phyloP scores from a whole-genome alignment of 2,113 vertebrate genomes.

The Ptilorrhoa leucosticta region DNA sequence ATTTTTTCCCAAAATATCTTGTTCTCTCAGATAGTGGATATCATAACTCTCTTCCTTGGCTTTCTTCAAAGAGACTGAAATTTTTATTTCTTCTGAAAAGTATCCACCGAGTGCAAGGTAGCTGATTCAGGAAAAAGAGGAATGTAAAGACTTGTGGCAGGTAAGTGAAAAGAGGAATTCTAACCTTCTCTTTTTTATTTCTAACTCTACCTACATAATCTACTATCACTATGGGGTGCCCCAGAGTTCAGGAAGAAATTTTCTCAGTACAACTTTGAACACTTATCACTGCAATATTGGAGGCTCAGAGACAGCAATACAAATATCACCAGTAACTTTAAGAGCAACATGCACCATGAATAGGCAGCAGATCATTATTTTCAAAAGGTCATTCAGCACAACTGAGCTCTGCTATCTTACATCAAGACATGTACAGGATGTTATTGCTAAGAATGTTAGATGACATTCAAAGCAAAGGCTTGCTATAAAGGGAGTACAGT shows the following conservation, averaged over 20 bases:
- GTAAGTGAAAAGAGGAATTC: neutral
- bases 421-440: neutral
- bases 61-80: neutral
- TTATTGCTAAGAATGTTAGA: neutral
- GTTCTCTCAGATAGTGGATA: neutral
- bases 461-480: conserved; percentile 13
- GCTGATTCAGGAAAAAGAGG: neutral
- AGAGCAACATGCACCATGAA: neutral
- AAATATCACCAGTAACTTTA: neutral
- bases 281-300: neutral
- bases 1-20: neutral
- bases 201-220: neutral
- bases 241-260: neutral
- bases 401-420: conserved; percentile 23
- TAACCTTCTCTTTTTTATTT: neutral
- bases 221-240: neutral
- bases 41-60: neutral
- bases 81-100: neutral
- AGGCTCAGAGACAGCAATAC: neutral
- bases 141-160: neutral
- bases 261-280: neutral
- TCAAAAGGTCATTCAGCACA: conserved; percentile 29
- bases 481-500: neutral
- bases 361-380: conserved; percentile 42
- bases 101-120: neutral